These are phyloP conservation scores for Tychaedon coryphoeus DNA, from an alignment of 2,113 vertebrate genomes.

Conservation along the genomic window DNA sequence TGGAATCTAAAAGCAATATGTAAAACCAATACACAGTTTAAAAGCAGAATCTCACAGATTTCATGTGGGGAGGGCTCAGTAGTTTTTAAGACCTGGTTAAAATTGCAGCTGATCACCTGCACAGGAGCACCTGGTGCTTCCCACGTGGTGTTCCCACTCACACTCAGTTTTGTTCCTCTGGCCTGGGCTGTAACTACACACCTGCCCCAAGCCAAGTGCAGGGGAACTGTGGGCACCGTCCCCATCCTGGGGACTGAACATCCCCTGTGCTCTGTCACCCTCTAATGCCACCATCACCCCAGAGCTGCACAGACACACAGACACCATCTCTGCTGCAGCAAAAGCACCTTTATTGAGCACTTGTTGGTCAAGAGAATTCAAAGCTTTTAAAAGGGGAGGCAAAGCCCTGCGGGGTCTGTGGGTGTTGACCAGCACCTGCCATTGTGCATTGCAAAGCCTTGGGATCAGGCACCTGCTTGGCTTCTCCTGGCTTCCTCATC, in stretches of 20 bases:
- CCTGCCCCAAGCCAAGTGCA: accelerated
- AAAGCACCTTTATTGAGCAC: neutral
- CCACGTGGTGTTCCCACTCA: accelerated
- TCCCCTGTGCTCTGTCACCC: neutral
- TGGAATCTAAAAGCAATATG: neutral
- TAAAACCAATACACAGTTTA: neutral
- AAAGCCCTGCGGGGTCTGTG: accelerated
- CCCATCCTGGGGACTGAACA: neutral
- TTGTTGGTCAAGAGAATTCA: accelerated
- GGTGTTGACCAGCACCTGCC: neutral
- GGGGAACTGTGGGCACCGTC: accelerated
- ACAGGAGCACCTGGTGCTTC: neutral
- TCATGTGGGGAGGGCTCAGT: accelerated
- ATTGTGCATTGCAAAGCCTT: neutral
- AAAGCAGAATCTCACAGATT: neutral
- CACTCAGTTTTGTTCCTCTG: neutral
- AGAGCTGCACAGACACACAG: accelerated
- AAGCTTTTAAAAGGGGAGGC: accelerated
- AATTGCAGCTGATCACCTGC: neutral
- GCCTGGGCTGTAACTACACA: accelerated
- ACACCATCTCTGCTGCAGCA: neutral
- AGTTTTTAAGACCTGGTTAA: neutral
- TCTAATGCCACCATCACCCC: neutral
- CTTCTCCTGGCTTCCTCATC: accelerated
- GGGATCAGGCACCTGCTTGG: neutral